Evolutionary conservation across 2,888 invertebrate species (phyloP), one percentile per base, ranked within the genome.

Genomic region (Acholoe squamosa): DNA sequence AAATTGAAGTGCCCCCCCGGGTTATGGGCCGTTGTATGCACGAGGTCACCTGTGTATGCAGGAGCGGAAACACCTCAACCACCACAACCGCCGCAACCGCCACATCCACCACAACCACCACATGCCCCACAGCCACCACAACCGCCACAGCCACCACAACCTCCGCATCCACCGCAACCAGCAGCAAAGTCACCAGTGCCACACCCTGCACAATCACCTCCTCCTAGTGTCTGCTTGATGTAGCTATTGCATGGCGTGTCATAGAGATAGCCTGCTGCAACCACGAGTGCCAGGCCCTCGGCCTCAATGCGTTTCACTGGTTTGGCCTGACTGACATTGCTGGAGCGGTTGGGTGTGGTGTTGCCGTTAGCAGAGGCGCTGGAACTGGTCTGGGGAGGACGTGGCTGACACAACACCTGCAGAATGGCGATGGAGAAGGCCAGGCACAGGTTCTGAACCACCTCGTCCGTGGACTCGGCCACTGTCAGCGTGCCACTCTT

Each of bases 381-480:
- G 89, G 89, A 93, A 91, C 93, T 94, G 94, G 91, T 92, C 92
- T 34, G 91, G 91, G 10, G 77, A 12, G 94, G 94, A 84, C 96
- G 95, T 0, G 96, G 96, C 93, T 96, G 96, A 93, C 96, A 96
- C 22, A 96, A 94, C n/a, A 96, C 96, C 92, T 96, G 96, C 28
- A 96, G 94, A 12, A 96, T 94, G n/a, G 96, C 94, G 14, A 96
- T 95, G 84, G 95, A 95, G 94, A 96, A 96, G 14, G 96, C 95
- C 89, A 96, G 93, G 25, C 96, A 96, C 16, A 96, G 94, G 91
- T 96, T 96, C 93, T 96, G 96, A 1, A 96, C 96, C 19, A 96
- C 95, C 90, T 96, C 94, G 90, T 91, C 88, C 89, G 84, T 92
- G 22, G 93, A 92, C n/a, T 93, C 92, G 43, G 92, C 91, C 16